Percentiles rank a stretch among this genome's conserved stretches.
Conservation (phyloP, 2,113 vertebrate species). For the Dipodomys spectabilis region DNA sequence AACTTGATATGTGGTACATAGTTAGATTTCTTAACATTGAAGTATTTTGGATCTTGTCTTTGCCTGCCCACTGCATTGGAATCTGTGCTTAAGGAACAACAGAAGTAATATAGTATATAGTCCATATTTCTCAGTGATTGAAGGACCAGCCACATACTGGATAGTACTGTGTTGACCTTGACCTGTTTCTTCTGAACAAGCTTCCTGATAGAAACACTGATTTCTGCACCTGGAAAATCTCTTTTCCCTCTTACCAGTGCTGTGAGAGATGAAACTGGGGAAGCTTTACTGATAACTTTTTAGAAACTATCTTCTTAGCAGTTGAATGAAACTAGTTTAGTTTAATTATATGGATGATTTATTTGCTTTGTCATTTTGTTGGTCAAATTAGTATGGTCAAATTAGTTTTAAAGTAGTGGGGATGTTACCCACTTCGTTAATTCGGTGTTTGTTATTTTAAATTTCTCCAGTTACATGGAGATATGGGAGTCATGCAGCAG, state of each 20-base stretch:
- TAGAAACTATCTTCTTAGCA: not conserved
- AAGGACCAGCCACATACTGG: not conserved
- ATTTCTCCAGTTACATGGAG: not conserved
- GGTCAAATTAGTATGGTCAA: not conserved
- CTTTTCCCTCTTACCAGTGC: not conserved
- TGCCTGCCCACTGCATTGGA: not conserved
- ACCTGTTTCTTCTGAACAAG: conserved; percentile 57
- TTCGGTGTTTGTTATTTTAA: conserved; percentile 15
- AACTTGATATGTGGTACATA: not conserved
- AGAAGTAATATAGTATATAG: not conserved
- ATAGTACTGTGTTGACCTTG: not conserved
- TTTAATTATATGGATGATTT: not conserved
- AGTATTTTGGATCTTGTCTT: not conserved
- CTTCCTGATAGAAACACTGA: conserved; percentile 3
- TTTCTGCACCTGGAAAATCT: conserved; percentile 41
- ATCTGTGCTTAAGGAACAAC: not conserved
- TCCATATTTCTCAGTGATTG: conserved; percentile 23
- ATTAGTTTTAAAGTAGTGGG: not conserved
- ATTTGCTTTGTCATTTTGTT: conserved; percentile 29
- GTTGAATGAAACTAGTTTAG: not conserved
- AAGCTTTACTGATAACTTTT: not conserved
- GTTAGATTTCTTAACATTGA: not conserved
- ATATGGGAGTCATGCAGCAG: not conserved
- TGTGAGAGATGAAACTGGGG: not conserved
- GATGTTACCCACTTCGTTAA: not conserved